Evolutionary conservation across 2,113 vertebrate species (phyloP), one percentile per base, ranked within the genome.

Genomic region (Calonectris borealis): DNA sequence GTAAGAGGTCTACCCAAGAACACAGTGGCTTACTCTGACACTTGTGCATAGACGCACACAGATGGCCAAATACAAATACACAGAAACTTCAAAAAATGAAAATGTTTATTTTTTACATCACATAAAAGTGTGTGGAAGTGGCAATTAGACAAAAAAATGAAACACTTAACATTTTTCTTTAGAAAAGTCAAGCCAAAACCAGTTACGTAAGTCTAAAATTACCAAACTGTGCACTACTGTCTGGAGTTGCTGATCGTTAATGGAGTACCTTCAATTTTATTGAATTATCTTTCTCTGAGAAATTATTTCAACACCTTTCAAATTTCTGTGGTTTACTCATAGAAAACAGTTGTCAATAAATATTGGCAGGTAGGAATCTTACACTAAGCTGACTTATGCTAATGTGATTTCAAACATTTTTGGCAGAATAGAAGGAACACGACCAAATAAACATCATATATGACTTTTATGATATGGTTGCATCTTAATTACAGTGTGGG

Each of bases 21-120:
- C 11, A 51, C 10, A 31, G 15, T 31, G 34, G 14, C 13, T 92
- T 85, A 32, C 36, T 29, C n/a, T 58, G 34, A 26, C 5, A 16
- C 10, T 36, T 78, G 9, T 4, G 4, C 26, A 29, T 2, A 27
- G 11, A 40, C 5, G 36, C 22, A 72, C 12, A 21, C 2, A 83
- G 34, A 15, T 51, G 21, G 6, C 8, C 29, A 68, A 85, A 48
- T 60, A 11, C 17, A 71, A 71, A 68, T 55, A 65, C 4, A 31
- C 8, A 65, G 24, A 24, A 6, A 58, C 20, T 70, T 92, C 7
- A 13, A 55, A 73, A 82, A 65, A 48, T 18, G 6, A 12, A 72
- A 51, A 29, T 13, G 0, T 9, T 12, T 11, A 0, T 3, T 66
- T n/a, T 79, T 90, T 85, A 32, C 1, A n/a, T n/a, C 25, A 42